These are phyloP conservation scores for Miichthys miiuy DNA, from an alignment of 2,797 vertebrate species.

Conservation along the genomic window DNA sequence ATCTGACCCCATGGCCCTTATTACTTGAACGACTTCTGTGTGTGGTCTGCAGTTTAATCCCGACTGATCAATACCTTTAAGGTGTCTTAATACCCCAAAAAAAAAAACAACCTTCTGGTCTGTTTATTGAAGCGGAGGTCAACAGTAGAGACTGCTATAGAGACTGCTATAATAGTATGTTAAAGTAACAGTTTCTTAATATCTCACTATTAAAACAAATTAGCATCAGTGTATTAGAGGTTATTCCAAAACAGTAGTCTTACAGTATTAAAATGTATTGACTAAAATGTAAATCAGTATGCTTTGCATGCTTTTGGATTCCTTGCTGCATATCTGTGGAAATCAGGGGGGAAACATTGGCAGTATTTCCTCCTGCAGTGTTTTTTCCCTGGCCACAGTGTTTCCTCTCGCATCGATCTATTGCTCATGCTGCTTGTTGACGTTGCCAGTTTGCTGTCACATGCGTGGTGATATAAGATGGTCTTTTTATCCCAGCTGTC, in stretches of 20 bases:
- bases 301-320: slow-evolving; percentile 17
- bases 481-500: slow-evolving; percentile 45
- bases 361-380: not conserved
- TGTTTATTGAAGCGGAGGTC: slow-evolving; percentile 39
- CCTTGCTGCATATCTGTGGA: slow-evolving; percentile 18
- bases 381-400: slow-evolving; percentile 3
- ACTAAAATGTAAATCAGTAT: slow-evolving; percentile 11
- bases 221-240: not conserved
- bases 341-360: not conserved
- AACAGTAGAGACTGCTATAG: slow-evolving; percentile 43
- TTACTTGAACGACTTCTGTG: slow-evolving; percentile 62
- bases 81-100: slow-evolving; percentile 51
- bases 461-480: slow-evolving; percentile 45
- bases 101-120: too few relatives aligned
- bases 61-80: slow-evolving; percentile 60
- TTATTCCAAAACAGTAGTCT: slow-evolving; percentile 8
- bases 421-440: slow-evolving; percentile 56
- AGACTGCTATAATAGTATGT: slow-evolving; percentile 30
- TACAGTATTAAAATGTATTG: slow-evolving; percentile 6
- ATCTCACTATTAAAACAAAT: slow-evolving; percentile 34
- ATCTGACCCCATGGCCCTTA: slow-evolving; percentile 58
- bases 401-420: slow-evolving; percentile 47
- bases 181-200: slow-evolving; percentile 26
- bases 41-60: slow-evolving; percentile 62
- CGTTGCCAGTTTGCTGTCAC: slow-evolving; percentile 59